phyloP scores from a whole-genome alignment of 2,113 vertebrate species.

The Sterrhoptilus dennistouni region DNA sequence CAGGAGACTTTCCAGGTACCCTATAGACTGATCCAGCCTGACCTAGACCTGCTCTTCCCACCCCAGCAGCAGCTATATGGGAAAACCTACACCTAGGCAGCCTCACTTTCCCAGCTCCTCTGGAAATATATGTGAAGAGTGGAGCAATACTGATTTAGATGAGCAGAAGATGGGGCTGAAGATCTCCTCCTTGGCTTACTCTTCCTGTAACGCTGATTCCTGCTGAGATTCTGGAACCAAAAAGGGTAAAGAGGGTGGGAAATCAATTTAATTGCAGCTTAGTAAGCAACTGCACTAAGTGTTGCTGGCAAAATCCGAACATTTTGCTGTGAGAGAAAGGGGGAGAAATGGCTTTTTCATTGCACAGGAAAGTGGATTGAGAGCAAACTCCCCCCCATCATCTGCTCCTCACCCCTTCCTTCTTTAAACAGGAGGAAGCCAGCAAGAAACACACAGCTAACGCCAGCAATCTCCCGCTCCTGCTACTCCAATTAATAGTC shows the following conservation, averaged over 20 bases:
- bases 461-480: not conserved
- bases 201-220: slow-evolving; percentile 13
- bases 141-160: not conserved
- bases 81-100: not conserved
- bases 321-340: not conserved
- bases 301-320: slow-evolving; percentile 40
- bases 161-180: not conserved
- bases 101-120: not conserved
- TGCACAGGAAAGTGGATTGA: not conserved
- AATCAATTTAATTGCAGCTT: slow-evolving; percentile 68
- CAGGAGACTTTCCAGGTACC: rapidly evolving
- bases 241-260: slow-evolving; percentile 20
- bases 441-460: slow-evolving; percentile 29
- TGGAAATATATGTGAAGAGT: not conserved
- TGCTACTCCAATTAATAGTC: slow-evolving; percentile 50
- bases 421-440: slow-evolving; percentile 37
- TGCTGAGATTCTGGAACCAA: slow-evolving; percentile 44
- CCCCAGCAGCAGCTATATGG: not conserved
- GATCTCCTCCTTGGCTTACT: not conserved
- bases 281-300: slow-evolving; percentile 61
- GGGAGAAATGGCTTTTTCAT: slow-evolving; percentile 4
- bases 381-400: not conserved
- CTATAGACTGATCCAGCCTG: not conserved
- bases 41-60: not conserved
- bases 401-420: slow-evolving; percentile 14